These are phyloP conservation scores for Arge pagana DNA, from an alignment of 2,888 invertebrate genomes.

Conservation along the genomic window DNA sequence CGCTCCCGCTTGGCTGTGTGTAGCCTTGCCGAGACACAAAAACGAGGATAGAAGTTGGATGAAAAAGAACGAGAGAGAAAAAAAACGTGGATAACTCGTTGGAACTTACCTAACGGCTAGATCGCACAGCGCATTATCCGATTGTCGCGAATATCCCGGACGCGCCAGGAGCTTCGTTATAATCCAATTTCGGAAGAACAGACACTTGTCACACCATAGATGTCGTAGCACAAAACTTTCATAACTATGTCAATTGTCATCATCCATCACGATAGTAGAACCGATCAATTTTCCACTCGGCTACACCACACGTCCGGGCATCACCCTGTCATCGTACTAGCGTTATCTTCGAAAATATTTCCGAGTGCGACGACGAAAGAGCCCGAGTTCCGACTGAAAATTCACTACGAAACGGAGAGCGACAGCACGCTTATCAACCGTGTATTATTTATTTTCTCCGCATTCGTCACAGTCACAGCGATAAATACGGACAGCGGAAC, in stretches of 20 bases:
- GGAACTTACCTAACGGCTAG: conserved; percentile 19
- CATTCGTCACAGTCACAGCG: too few relatives aligned
- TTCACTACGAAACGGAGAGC: too few relatives aligned
- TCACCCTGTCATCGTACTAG: conserved; percentile 18
- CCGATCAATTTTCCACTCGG: conserved; percentile 22
- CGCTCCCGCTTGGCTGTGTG: too few relatives aligned
- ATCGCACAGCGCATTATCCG: conserved; percentile 18
- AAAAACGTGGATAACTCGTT: too few relatives aligned
- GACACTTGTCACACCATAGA: conserved; percentile 26
- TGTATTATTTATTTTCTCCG: background rate
- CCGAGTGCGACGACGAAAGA: too few relatives aligned
- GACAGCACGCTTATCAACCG: background rate
- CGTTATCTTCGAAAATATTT: too few relatives aligned
- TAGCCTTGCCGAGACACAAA: too few relatives aligned
- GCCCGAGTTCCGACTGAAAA: too few relatives aligned
- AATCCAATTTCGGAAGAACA: conserved; percentile 23
- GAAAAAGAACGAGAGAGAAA: too few relatives aligned
- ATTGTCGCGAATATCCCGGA: conserved; percentile 6
- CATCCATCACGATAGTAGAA: conserved; percentile 23
- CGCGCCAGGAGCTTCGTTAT: conserved; percentile 21
- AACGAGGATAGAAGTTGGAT: too few relatives aligned
- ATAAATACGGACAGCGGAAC: background rate
- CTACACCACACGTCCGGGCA: conserved; percentile 14
- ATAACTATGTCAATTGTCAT: conserved; percentile 25
- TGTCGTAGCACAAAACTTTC: conserved; percentile 25